Evolutionary conservation across 2,888 invertebrate species (phyloP), one percentile per base, ranked within the genome.

Genomic region (Trilocha varians): DNA sequence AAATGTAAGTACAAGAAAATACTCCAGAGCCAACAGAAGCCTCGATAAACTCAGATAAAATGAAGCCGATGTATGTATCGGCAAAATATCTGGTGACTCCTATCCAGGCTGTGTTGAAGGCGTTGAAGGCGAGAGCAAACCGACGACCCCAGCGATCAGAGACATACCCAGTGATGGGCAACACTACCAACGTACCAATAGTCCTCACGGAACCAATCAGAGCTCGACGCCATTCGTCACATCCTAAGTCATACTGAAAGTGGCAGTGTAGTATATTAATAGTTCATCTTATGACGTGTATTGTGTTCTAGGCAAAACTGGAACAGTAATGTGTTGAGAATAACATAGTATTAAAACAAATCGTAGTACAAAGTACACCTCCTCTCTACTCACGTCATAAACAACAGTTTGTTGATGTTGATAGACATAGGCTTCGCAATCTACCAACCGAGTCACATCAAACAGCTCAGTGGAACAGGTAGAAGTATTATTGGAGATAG

Each of bases 111-210:
- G 90, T 89, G 49, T 90, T 70, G 49, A 88, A 70, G 48, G 89
- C 87, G 47, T 88, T 88, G 52, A 87, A 59, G 32, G 88, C 75
- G 45, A 91, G 78, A 1, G 89, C 82, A 2, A 85, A 73, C 48
- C 88, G 87, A 38, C 92, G 82, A 2, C 92, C 92, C 77, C 87
- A 93, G 85, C 88, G 89, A 76, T 93, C 93, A 1, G 93, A 92
- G 34, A 93, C 65, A 53, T 87, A 87, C 34, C 93, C 93, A 0
- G 90, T 88, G 49, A 92, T 75, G 11, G 91, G 91, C 47, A 92
- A 78, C 2, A 91, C 91, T 38, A 89, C 65, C 55, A 93, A 87
- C 44, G 90, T 89, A 16, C 92, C 93, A 32, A 90, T 53, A 38
- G 90, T 91, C 45, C 92, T 89, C 11, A 91, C 73, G 1, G 92